Evolutionary conservation across 2,888 invertebrate genomes (phyloP).

Genomic region (Endotricha flammealis): DNA sequence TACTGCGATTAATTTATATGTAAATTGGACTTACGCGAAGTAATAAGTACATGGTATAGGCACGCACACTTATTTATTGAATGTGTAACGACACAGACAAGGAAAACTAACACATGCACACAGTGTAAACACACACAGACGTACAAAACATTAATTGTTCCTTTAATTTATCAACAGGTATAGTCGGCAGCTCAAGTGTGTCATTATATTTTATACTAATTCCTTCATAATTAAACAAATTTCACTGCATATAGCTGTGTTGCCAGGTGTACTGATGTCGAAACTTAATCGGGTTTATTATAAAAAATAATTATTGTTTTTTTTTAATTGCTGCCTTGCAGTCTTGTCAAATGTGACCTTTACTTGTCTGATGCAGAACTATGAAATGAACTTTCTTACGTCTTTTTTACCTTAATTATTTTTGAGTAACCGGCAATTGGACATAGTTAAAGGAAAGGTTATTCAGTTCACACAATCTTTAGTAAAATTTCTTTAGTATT

Average conservation of each 20-base stretch:
- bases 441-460: too few relatives aligned
- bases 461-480: too few relatives aligned
- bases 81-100: conserved; percentile 27
- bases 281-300: conserved; percentile 23
- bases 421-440: conserved; percentile 14
- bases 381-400: conserved; percentile 44
- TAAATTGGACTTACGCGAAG: conserved; percentile 37
- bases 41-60: conserved; percentile 28
- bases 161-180: conserved; percentile 18
- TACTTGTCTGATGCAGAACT: too few relatives aligned
- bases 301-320: conserved; percentile 32
- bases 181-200: conserved; percentile 10
- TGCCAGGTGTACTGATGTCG: not conserved
- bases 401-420: conserved; percentile 39
- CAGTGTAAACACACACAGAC: conserved; percentile 27
- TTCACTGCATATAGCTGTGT: not conserved
- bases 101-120: conserved; percentile 21
- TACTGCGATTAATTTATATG: conserved; percentile 41
- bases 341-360: conserved; percentile 33
- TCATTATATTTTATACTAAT: conserved; percentile 2
- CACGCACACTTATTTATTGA: conserved; percentile 40
- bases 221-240: not conserved
- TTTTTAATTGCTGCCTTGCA: conserved; percentile 36
- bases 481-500: too few relatives aligned
- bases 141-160: conserved; percentile 41